Conservation (phyloP, 30 jellyfish, hydroid and myxozoan genomes). For the Aurelia coerulea region DNA sequence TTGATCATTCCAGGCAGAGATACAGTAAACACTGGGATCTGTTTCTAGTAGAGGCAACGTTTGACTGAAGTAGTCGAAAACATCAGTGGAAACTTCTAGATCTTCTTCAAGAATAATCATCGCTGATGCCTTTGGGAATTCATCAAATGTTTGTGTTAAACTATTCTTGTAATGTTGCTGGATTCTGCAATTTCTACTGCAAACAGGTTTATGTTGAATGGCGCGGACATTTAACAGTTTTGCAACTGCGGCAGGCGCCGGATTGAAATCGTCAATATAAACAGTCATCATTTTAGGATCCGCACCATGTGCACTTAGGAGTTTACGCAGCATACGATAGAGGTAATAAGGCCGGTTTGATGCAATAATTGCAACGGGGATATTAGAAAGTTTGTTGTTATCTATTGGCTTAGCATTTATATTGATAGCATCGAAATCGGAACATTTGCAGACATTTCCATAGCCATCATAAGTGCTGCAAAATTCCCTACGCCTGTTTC, state of each 20-base stretch:
- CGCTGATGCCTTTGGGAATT: slow-evolving; percentile 80
- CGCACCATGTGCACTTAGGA: slow-evolving; percentile 91
- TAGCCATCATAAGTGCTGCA: slow-evolving; percentile 92
- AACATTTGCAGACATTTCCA: slow-evolving; percentile 93
- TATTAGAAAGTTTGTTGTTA: slow-evolving; percentile 35
- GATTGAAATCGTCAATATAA: slow-evolving; percentile 81
- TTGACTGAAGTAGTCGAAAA: slow-evolving; percentile 96
- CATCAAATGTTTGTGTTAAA: slow-evolving; percentile 80
- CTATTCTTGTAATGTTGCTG: slow-evolving; percentile 98
- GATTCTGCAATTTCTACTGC: slow-evolving; percentile 93
- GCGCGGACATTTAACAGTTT: slow-evolving; percentile 78
- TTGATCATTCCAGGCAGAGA: slow-evolving; percentile 99
- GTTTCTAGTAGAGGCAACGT: slow-evolving; percentile 78
- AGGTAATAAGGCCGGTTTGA: slow-evolving; percentile 95
- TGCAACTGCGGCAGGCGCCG: slow-evolving; percentile 94
- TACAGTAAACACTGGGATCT: slow-evolving; percentile 90
- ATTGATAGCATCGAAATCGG: slow-evolving; percentile 76
- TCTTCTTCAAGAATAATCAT: slow-evolving; percentile 98
- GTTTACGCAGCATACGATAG: slow-evolving; percentile 89
- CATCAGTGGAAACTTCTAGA: slow-evolving; percentile 92
- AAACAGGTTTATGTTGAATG: slow-evolving; percentile 86
- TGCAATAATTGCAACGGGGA: slow-evolving; percentile 96
- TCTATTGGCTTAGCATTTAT: slow-evolving; percentile 51
- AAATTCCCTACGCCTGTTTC: slow-evolving; percentile 63
- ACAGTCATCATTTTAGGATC: slow-evolving; percentile 86